Evolutionary conservation across 2,888 invertebrate species (phyloP), one percentile per base, ranked within the genome.

Genomic region (Arenicola marina): DNA sequence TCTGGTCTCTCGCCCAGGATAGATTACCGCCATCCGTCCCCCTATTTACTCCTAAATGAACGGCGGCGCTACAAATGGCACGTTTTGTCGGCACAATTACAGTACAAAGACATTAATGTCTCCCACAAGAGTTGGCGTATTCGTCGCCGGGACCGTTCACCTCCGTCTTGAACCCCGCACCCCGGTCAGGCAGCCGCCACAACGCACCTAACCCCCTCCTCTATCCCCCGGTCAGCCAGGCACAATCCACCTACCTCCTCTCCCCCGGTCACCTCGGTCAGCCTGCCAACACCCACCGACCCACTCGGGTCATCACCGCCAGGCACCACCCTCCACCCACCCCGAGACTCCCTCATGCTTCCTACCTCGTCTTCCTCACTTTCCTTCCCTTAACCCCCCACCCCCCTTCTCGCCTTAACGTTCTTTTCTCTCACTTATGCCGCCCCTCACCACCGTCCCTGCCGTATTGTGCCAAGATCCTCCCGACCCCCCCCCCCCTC

Each of bases 361-460:
- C 11, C 21, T 28, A 4, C 18, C 7, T n/a, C 43, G 11, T 15
- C 43, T 15, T 15, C 15, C 11, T 15, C 43, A 11, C 26, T n/a
- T n/a, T n/a, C n/a, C n/a, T n/a, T n/a, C n/a, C n/a, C n/a, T n/a
- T n/a, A n/a, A n/a, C n/a, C n/a, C n/a, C n/a, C n/a, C n/a, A n/a
- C n/a, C n/a, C n/a, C n/a, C n/a, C n/a, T n/a, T n/a, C n/a, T n/a
- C n/a, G n/a, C 56, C 32, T 24, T 21, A 2, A 21, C 28, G 55
- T 46, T n/a, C 43, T 53, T 34, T 56, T 7, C 53, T 44, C 57
- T 32, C 32, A 51, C 45, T 33, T 28, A 26, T 24, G 26, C 51
- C 55, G 43, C 28, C 51, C 28, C 48, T n/a, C 32, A 32, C 48
- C 32, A 43, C 45, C 58, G 33, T 58, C n/a, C n/a, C n/a, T n/a